Percentiles rank a stretch among this genome's conserved stretches.
These are phyloP conservation scores for Intellagama lesueurii DNA, from an alignment of 2,797 vertebrate genomes.

Conservation along the genomic window DNA sequence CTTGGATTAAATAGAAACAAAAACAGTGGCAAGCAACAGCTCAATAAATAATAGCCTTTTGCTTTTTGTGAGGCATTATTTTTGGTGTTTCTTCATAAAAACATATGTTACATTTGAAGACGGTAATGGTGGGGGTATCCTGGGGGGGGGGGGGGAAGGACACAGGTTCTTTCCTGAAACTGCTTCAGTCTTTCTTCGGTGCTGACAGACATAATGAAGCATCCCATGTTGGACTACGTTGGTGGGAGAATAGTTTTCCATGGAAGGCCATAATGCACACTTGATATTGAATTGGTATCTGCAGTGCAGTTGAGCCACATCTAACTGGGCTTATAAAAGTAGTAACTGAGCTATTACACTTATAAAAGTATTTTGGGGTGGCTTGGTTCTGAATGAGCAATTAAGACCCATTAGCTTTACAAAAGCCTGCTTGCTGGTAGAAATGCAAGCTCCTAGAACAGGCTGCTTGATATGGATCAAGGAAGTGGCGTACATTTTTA, in stretches of 20 bases:
- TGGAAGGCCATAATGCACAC: not conserved
- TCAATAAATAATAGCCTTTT: slow-evolving; percentile 27
- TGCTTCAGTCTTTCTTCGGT: not conserved
- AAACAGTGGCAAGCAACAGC: slow-evolving; percentile 21
- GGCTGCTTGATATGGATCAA: not conserved
- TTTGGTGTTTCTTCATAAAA: not conserved
- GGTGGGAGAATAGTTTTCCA: not conserved
- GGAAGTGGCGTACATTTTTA: not conserved
- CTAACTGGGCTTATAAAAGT: too few relatives aligned
- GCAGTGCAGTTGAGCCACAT: not conserved
- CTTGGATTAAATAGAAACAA: slow-evolving; percentile 46
- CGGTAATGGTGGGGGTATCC: not conserved
- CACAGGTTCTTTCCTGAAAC: not conserved
- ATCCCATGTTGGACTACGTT: not conserved
- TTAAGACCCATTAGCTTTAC: not conserved
- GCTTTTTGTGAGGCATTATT: slow-evolving; percentile 19
- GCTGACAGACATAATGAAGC: not conserved
- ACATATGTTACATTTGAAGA: not conserved
- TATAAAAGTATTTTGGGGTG: not conserved
- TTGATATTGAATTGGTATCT: not conserved
- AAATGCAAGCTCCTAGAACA: not conserved
- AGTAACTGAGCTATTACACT: not conserved
- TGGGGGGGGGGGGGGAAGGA: too few relatives aligned
- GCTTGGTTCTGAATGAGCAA: not conserved
- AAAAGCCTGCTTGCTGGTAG: not conserved